Evolutionary conservation across 2,113 vertebrate genomes (phyloP), one percentile per base, ranked within the genome.

Genomic region (Pseudois nayaur): DNA sequence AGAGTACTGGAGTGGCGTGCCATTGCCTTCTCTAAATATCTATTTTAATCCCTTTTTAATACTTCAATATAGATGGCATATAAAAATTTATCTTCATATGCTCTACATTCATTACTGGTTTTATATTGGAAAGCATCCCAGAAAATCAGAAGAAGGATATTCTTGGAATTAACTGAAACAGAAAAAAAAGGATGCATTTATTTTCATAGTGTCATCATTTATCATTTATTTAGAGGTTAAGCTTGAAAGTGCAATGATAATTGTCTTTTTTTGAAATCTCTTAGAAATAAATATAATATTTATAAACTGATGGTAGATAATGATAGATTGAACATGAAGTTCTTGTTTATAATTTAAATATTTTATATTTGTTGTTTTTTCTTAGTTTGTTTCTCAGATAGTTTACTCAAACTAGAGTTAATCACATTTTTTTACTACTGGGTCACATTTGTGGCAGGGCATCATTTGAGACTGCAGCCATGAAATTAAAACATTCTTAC

Each of bases 71-170:
- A 95, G 29, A 86, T 62, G 43, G 29, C 8, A 93, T 88, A 93
- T 91, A 93, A 94, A 48, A 97, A 60, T 82, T 87, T 91, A 36
- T 82, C 16, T 57, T 95, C 21, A 83, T 87, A 17, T 36, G 10
- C 8, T 94, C 94, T 91, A 64, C 1, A 84, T 78, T 95, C 29
- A 87, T 89, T 93, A 93, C 89, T 84, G 2, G 33, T 94, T 97
- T 96, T 85, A n/a, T 5, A 64, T 54, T 88, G 83, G 55, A 93
- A 89, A 97, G 89, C 4, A 52, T 74, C 33, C 33, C 19, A 71
- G 33, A 89, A 92, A 93, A 88, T 40, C 4, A 94, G 82, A 67
- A 89, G 10, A 60, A 88, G 84, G 5, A 43, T 76, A 43, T 43
- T 43, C 19, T 74, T 16, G 2, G 1, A 55, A 86, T 92, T 85